A percentile compares a stretch with the other conserved stretches of the same genome.
Conservation (phyloP, 2,113 vertebrate species). For the Pteruthius melanotis region DNA sequence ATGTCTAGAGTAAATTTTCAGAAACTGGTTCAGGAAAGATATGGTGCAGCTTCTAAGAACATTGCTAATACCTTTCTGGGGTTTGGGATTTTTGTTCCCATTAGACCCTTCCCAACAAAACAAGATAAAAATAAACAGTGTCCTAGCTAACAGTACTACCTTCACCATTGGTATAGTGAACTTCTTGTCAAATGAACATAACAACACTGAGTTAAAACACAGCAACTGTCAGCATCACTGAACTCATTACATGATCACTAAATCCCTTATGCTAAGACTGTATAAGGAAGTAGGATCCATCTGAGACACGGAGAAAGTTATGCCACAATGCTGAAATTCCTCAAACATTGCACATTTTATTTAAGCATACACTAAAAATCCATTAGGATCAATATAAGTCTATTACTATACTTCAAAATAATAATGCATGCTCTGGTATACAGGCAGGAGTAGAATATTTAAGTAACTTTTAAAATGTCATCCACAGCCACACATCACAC, state of each 20-base stretch:
- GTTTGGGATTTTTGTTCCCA: rapidly evolving
- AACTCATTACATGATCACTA: background rate
- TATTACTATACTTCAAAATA: background rate
- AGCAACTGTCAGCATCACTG: background rate
- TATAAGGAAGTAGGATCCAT: background rate
- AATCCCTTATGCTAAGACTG: background rate
- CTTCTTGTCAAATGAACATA: background rate
- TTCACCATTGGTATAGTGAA: background rate
- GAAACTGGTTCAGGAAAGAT: background rate
- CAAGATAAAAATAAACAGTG: background rate
- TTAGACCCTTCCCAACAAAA: background rate
- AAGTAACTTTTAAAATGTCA: background rate
- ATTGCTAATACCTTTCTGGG: background rate
- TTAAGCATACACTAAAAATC: background rate
- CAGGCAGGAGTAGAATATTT: background rate
- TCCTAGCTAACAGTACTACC: background rate
- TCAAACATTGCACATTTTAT: background rate
- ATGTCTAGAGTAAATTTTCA: background rate
- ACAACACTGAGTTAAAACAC: background rate
- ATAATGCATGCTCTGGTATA: background rate
- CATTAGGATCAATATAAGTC: background rate
- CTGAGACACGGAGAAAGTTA: background rate
- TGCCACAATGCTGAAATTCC: background rate
- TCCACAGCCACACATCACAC: background rate
- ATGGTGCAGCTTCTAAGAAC: background rate